Evolutionary conservation across 1,140 invertebrate species (phyloP).

Genomic region (Melipona quadrifasciata): DNA sequence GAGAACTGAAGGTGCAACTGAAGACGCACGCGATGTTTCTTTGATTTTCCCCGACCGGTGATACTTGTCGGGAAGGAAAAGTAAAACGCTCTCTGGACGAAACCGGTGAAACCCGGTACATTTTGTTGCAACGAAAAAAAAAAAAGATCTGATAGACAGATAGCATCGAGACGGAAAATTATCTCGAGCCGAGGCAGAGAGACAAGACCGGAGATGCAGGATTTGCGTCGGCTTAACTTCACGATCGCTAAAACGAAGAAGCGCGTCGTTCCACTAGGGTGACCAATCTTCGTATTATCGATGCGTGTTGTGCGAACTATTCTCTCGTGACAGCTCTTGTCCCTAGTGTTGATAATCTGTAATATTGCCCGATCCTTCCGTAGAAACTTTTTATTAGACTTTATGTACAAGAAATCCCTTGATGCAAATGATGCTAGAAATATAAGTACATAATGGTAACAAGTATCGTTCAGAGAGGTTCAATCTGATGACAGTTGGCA

Average conservation of each 20-base stretch:
- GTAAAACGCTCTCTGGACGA: constrained; percentile 18
- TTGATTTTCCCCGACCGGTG: constrained; percentile 2
- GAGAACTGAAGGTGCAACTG: too few species aligned
- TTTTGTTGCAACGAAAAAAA: neutral
- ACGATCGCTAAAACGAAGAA: constrained; percentile 34
- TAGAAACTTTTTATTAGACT: too few species aligned
- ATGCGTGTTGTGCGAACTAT: neutral
- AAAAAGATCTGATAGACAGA: neutral
- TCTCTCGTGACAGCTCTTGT: constrained; percentile 2
- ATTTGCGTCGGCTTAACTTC: constrained; percentile 4
- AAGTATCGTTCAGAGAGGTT: neutral
- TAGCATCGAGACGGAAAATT: constrained; percentile 19
- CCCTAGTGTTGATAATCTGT: neutral
- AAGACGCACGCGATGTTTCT: constrained; percentile 21
- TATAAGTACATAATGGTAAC: neutral
- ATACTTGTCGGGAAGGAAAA: constrained; percentile 9
- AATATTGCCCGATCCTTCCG: neutral
- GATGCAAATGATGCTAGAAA: neutral
- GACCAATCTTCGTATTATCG: constrained; percentile 26
- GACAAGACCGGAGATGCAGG: neutral
- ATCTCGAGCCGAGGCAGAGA: neutral
- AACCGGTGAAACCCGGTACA: neutral
- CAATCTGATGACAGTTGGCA: neutral
- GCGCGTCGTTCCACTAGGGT: neutral
- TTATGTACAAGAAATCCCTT: neutral